Percentiles rank a stretch among this genome's conserved stretches.
phyloP scores from a whole-genome alignment of 1,140 invertebrate genomes.

The Cepaea nemoralis region DNA sequence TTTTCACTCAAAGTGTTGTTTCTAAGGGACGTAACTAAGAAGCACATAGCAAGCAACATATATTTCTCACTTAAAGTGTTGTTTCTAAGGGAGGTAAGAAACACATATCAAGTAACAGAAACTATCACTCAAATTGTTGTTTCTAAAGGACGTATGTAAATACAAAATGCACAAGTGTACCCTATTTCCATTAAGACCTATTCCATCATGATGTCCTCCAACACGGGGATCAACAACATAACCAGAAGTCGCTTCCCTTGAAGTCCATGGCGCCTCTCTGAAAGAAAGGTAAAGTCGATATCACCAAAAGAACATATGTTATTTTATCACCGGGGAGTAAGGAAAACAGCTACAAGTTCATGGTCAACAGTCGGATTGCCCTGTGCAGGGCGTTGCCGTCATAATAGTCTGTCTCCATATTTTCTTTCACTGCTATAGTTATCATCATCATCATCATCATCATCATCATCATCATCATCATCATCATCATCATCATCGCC shows the following conservation, averaged over 20 bases:
- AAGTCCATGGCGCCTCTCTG: conserved; percentile 22
- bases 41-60: no score
- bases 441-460: not conserved
- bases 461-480: not conserved
- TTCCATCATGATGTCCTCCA: conserved; percentile 13
- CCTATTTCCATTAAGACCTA: not conserved
- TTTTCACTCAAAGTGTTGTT: no score
- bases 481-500: no score
- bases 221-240: conserved; percentile 6
- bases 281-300: not conserved
- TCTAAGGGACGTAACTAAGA: no score
- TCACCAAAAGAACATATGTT: not conserved
- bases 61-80: no score
- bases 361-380: not conserved
- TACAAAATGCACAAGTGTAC: no score
- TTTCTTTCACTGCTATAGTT: not conserved
- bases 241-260: not conserved
- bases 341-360: conserved; percentile 2
- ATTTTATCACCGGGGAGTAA: not conserved
- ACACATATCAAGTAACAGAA: no score
- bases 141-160: no score
- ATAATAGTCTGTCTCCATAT: not conserved
- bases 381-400: no score
- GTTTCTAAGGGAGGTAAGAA: no score
- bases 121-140: no score